phyloP scores from a whole-genome alignment of 2,888 invertebrate species.

The Drosophila phalerata region DNA sequence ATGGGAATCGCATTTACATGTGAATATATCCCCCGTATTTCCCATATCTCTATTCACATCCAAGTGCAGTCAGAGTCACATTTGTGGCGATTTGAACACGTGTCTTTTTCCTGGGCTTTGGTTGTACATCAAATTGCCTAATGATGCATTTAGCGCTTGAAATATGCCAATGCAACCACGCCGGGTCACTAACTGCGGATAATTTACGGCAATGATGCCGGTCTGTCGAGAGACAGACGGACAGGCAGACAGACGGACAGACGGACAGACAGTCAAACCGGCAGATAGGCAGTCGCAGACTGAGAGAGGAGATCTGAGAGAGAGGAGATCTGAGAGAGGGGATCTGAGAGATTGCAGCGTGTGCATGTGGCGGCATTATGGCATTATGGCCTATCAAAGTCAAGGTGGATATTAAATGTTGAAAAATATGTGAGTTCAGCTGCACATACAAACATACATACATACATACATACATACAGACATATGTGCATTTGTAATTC shows the following conservation, averaged over 20 bases:
- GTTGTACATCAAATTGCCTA: conserved; percentile 76
- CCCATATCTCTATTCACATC: not conserved
- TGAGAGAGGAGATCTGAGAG: not conserved
- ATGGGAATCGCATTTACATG: conserved; percentile 22
- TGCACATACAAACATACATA: conserved; percentile 22
- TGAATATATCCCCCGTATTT: conserved; percentile 7
- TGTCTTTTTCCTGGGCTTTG: conserved; percentile 52
- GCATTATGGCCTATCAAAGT: conserved; percentile 78
- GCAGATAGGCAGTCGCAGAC: not conserved
- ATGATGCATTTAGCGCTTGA: conserved; percentile 80
- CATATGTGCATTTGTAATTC: conserved; percentile 61
- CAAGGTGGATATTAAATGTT: conserved; percentile 79
- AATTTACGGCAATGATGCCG: conserved; percentile 62
- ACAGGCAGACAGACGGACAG: no score
- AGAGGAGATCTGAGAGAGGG: not conserved
- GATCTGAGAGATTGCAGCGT: conserved; percentile 44
- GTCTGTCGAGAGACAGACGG: conserved; percentile 1
- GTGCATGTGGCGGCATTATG: conserved; percentile 60
- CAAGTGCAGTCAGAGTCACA: conserved; percentile 14
- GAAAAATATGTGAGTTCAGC: conserved; percentile 64
- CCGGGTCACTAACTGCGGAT: conserved; percentile 78
- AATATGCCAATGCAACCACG: conserved; percentile 79
- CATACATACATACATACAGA: not conserved
- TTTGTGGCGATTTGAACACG: conserved; percentile 49
- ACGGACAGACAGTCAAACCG: no score